A percentile compares a stretch with the other conserved stretches of the same genome.
phyloP scores from a whole-genome alignment of 1,140 invertebrate species.

The Caerostris darwini region DNA sequence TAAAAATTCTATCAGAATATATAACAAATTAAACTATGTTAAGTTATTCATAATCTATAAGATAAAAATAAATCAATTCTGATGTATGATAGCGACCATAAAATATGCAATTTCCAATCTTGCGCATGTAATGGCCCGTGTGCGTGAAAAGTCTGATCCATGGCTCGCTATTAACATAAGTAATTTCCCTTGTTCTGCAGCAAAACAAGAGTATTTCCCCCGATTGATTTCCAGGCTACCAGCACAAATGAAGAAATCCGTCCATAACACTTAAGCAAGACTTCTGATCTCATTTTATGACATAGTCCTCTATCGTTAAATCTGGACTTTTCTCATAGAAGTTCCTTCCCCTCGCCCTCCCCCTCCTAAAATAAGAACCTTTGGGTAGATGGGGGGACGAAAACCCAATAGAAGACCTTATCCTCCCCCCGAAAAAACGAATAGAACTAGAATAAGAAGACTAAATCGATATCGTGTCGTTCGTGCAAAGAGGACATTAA shows the following conservation, averaged over 20 bases:
- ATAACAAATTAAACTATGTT: too few relatives aligned
- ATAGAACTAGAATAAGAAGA: constrained; percentile 10
- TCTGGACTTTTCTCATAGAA: constrained; percentile 21
- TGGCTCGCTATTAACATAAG: neutral
- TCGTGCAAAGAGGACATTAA: constrained; percentile 51
- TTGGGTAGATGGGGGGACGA: neutral
- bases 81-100: neutral
- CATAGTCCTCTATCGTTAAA: constrained; percentile 31
- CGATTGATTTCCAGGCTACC: neutral
- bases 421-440: neutral
- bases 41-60: too few relatives aligned
- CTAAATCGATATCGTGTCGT: constrained; percentile 37
- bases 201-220: neutral
- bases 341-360: neutral
- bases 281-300: constrained; percentile 35
- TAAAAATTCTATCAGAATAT: too few relatives aligned
- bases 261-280: constrained; percentile 39
- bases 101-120: neutral
- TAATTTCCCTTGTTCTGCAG: neutral
- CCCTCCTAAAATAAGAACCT: constrained; percentile 13
- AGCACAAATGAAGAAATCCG: constrained; percentile 21
- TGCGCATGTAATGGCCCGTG: neutral
- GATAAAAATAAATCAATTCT: neutral
- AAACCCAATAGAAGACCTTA: neutral
- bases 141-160: neutral